phyloP scores from a whole-genome alignment of 2,797 vertebrate genomes.

The Taenioides sp. region DNA sequence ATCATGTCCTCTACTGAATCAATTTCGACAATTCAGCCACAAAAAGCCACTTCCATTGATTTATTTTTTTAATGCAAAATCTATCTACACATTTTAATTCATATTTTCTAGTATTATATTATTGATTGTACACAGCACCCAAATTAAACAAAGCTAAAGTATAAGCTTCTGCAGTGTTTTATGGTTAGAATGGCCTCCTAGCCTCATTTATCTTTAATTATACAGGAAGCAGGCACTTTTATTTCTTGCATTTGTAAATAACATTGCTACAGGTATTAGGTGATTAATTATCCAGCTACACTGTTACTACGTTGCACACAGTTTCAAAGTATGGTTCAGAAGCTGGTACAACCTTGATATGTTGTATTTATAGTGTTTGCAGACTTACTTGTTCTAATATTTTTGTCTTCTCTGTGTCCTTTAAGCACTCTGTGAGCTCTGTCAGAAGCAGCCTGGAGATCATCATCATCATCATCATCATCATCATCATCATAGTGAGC shows the following conservation, averaged over 20 bases:
- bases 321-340: neutral
- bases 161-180: slow-evolving; percentile 27
- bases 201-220: slow-evolving; percentile 14
- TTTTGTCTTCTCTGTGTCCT: no score
- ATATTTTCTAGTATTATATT: slow-evolving; percentile 2
- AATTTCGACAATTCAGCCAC: no score
- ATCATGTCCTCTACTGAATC: neutral
- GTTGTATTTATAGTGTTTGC: neutral
- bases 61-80: neutral
- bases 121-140: no score
- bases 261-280: neutral
- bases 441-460: no score
- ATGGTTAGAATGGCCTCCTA: slow-evolving; percentile 13
- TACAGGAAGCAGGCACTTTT: slow-evolving; percentile 3
- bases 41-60: neutral
- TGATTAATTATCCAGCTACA: neutral
- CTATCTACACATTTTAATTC: neutral
- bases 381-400: no score
- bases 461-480: no score
- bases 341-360: neutral
- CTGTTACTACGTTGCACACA: neutral
- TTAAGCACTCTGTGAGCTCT: no score
- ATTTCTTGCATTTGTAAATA: neutral
- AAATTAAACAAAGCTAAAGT: slow-evolving; percentile 30
- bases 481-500: no score